Evolutionary conservation across 2,797 vertebrate genomes (phyloP).

Genomic region (Holocentrus rufus): DNA sequence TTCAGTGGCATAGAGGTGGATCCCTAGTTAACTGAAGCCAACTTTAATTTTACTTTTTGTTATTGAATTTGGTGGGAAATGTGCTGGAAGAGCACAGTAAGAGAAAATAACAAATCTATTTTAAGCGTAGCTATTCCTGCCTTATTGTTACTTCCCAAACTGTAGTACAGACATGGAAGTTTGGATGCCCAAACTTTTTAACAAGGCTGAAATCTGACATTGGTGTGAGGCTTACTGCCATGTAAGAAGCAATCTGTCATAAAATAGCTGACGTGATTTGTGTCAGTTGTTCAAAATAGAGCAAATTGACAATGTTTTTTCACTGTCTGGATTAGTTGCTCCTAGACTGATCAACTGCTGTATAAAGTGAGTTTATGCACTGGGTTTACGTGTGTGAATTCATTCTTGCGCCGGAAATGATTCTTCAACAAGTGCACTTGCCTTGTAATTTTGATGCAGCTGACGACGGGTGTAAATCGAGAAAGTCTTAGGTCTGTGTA

Average conservation of each 20-base stretch:
- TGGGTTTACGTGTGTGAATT: neutral
- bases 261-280: neutral
- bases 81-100: neutral
- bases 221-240: neutral
- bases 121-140: neutral
- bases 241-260: neutral
- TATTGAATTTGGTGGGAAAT: neutral
- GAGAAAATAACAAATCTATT: neutral
- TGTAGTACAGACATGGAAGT: too few species aligned
- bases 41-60: neutral
- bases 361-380: neutral
- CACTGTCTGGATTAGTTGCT: neutral
- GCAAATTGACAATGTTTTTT: neutral
- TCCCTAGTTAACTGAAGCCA: neutral
- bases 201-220: slow-evolving; percentile 1
- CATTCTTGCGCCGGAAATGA: neutral
- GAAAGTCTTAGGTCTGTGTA: neutral
- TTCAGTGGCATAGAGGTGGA: neutral
- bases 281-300: slow-evolving; percentile 7
- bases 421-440: too few species aligned
- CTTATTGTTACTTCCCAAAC: neutral
- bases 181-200: too few species aligned
- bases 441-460: neutral
- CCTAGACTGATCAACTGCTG: neutral
- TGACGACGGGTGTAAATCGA: slow-evolving; percentile 3